Conservation (phyloP, 2,113 vertebrate species). For the Oncorhynchus kisutch region DNA sequence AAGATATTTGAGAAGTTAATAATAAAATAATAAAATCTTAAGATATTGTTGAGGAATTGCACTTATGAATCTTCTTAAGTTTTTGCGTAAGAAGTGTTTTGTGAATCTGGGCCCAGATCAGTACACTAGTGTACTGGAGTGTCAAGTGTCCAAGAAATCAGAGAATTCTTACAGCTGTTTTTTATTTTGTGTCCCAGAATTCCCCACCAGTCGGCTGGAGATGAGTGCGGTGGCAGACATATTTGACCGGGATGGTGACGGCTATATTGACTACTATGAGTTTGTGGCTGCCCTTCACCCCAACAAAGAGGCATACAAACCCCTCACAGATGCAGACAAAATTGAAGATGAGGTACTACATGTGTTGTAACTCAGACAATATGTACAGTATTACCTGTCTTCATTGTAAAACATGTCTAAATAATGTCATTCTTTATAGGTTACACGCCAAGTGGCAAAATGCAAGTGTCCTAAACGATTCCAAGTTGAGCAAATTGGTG, state of each 20-base stretch:
- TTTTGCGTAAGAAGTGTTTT: no score
- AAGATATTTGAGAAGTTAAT: no score
- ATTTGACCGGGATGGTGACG: constrained; percentile 95
- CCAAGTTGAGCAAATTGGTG: constrained; percentile 98
- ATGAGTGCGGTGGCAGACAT: constrained; percentile 99
- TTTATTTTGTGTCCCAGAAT: constrained; percentile 71
- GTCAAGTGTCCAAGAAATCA: no score
- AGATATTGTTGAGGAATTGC: no score
- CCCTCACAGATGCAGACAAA: constrained; percentile 96
- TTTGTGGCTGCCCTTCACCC: constrained; percentile 98
- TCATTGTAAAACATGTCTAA: not conserved
- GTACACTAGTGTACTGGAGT: no score
- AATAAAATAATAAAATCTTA: no score
- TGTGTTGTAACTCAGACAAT: not conserved
- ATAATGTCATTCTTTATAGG: constrained; percentile 68
- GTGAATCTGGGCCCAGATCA: no score
- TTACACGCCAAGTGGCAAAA: constrained; percentile 96
- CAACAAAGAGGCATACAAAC: constrained; percentile 98
- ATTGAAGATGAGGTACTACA: constrained; percentile 94
- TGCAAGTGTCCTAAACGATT: constrained; percentile 98
- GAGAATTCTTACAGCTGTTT: not conserved
- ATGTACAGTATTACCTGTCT: no score
- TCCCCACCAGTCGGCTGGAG: constrained; percentile 94
- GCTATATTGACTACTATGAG: constrained; percentile 98
- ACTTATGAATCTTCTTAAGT: no score